phyloP scores from a whole-genome alignment of 2,888 invertebrate genomes.

The Ceriagrion tenellum region DNA sequence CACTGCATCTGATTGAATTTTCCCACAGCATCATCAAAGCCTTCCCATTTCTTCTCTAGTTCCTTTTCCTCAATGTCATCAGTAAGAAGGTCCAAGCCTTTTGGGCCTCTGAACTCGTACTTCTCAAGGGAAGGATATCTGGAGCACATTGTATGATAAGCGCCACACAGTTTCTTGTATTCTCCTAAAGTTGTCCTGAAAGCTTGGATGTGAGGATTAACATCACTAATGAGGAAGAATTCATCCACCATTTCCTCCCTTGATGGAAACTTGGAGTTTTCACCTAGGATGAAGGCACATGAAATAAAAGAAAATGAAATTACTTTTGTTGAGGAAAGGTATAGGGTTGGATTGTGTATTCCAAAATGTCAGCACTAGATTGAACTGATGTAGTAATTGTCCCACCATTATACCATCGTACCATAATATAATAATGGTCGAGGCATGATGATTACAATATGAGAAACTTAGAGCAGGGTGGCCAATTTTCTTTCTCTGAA shows the following conservation, averaged over 20 bases:
- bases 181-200: constrained; percentile 89
- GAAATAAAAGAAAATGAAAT: too few species aligned
- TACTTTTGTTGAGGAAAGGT: too few species aligned
- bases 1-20: neutral
- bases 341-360: too few species aligned
- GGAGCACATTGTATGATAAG: constrained; percentile 86
- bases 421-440: too few species aligned
- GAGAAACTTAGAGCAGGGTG: too few species aligned
- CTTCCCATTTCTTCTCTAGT: constrained; percentile 41
- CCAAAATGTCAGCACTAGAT: too few species aligned
- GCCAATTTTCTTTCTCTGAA: too few species aligned
- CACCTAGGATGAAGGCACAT: neutral
- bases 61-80: constrained; percentile 1
- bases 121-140: constrained; percentile 75
- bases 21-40: constrained; percentile 36
- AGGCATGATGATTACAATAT: too few species aligned
- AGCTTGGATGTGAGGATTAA: constrained; percentile 85
- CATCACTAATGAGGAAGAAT: constrained; percentile 86
- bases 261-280: constrained; percentile 68
- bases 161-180: constrained; percentile 87
- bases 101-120: constrained; percentile 85
- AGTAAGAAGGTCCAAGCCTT: constrained; percentile 42
- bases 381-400: too few species aligned
- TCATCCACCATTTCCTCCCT: constrained; percentile 83
- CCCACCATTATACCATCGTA: too few species aligned